phyloP scores from a whole-genome alignment of 1,140 invertebrate species.

The Nephotettix cincticeps region DNA sequence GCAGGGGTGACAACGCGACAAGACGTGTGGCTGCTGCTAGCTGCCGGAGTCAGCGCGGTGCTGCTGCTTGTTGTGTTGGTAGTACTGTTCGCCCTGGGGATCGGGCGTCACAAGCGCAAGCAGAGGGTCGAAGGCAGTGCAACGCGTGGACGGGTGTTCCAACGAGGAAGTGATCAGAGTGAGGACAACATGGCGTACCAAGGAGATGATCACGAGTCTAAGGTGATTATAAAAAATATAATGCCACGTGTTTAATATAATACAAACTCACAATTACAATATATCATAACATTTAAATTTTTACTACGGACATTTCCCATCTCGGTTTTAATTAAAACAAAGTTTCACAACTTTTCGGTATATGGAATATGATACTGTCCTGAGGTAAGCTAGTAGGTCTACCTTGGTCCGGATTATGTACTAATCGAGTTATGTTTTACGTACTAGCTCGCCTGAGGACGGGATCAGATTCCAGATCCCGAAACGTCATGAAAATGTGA shows the following conservation, averaged over 20 bases:
- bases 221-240: constrained; percentile 24
- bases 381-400: no score
- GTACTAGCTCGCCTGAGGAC: no score
- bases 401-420: no score
- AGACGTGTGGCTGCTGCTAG: constrained; percentile 63
- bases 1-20: constrained; percentile 38
- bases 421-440: no score
- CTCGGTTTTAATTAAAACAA: no score
- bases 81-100: constrained; percentile 57
- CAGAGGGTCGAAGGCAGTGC: constrained; percentile 25
- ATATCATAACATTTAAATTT: no score
- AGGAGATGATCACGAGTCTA: constrained; percentile 29
- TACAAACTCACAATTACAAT: background rate
- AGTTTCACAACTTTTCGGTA: no score
- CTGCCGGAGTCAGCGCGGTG: constrained; percentile 58
- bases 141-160: constrained; percentile 37
- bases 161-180: constrained; percentile 26
- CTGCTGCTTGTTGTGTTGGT: constrained; percentile 62
- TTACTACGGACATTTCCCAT: no score
- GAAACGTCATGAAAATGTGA: no score
- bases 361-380: no score
- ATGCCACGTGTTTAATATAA: background rate
- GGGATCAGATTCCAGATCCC: no score
- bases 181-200: constrained; percentile 34
- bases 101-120: constrained; percentile 56